Conservation (phyloP, 2,113 vertebrate genomes). For the Cichladusa arquata region DNA sequence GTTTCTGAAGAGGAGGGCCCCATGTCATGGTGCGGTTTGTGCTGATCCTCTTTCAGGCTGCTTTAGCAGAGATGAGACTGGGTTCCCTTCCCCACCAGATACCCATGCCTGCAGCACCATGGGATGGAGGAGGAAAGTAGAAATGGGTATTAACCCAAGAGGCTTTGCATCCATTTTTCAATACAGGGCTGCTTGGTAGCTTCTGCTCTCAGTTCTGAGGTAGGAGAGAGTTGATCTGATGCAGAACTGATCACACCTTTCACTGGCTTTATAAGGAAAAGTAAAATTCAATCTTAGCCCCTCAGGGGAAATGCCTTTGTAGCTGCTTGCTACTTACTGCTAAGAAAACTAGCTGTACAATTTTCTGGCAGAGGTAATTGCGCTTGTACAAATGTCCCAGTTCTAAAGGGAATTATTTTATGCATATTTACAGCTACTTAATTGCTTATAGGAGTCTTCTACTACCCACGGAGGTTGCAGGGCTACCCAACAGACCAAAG, state of each 20-base stretch:
- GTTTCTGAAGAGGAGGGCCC: neutral
- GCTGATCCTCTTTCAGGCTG: neutral
- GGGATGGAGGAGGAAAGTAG: neutral
- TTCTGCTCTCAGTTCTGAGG: neutral
- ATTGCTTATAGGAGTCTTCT: neutral
- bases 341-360: neutral
- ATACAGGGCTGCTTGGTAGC: neutral
- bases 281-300: neutral
- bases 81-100: neutral
- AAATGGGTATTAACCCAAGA: rapidly evolving
- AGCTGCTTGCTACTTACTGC: neutral
- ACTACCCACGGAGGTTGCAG: rapidly evolving
- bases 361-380: neutral
- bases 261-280: neutral
- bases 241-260: neutral
- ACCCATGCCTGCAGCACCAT: rapidly evolving
- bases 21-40: rapidly evolving
- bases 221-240: neutral
- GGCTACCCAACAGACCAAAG: neutral
- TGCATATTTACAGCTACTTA: neutral
- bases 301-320: neutral
- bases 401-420: neutral
- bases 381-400: neutral
- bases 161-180: neutral
- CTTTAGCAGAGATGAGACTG: neutral